A percentile compares a stretch with the other conserved stretches of the same genome.
phyloP scores from a whole-genome alignment of 1,140 invertebrate genomes.

The Sipha flava region DNA sequence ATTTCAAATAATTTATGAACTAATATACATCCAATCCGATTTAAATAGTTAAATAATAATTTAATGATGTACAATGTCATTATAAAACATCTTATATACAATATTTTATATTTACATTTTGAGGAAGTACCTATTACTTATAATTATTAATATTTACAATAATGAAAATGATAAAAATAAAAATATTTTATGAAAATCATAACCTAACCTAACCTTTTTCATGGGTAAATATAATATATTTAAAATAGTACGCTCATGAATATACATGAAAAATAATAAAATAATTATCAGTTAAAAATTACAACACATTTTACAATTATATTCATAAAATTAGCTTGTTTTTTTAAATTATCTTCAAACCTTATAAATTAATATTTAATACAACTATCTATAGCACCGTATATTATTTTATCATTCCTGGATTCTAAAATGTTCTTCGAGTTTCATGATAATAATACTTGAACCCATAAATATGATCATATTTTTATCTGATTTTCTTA shows the following conservation, averaged over 20 bases:
- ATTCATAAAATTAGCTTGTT: neutral
- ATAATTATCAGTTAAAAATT: neutral
- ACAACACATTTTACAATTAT: neutral
- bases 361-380: slow-evolving; percentile 1
- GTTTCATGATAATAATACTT: neutral
- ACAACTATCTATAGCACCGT: neutral
- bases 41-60: neutral
- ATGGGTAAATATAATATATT: too few species aligned
- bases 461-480: neutral
- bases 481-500: neutral
- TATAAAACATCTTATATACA: neutral
- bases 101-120: neutral
- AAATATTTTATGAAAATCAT: neutral
- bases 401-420: neutral
- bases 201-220: too few species aligned
- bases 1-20: neutral
- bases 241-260: too few species aligned
- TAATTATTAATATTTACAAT: neutral
- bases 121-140: neutral
- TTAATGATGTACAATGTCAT: neutral
- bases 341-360: neutral
- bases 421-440: neutral
- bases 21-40: neutral
- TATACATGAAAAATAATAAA: neutral
- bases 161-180: neutral